Conservation (phyloP, 2,113 vertebrate species). For the Cephalopholis sonnerati region DNA sequence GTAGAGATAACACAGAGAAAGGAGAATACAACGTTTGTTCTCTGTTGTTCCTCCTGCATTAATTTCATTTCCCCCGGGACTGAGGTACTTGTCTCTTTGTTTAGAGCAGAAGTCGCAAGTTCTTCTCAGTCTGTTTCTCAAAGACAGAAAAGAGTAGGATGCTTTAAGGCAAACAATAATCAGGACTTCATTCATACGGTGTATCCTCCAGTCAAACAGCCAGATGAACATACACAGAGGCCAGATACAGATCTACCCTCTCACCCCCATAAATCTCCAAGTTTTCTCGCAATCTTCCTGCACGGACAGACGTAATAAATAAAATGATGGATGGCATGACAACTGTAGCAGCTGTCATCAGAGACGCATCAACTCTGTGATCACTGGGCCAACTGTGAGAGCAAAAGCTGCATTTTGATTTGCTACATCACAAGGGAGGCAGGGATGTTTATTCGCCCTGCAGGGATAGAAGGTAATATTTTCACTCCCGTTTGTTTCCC, state of each 20-base stretch:
- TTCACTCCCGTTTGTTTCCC: constrained; percentile 22
- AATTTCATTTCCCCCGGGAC: not conserved
- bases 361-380: constrained; percentile 32
- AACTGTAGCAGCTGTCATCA: constrained; percentile 35
- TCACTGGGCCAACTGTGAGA: constrained; percentile 25
- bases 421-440: not conserved
- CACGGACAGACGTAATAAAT: constrained; percentile 20
- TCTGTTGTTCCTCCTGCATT: not conserved
- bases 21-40: constrained; percentile 2
- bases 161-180: not conserved
- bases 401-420: constrained; percentile 32
- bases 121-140: not conserved
- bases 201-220: not conserved
- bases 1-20: not conserved
- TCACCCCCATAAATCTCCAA: constrained; percentile 12
- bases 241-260: not conserved
- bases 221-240: not conserved
- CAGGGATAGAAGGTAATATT: constrained; percentile 3
- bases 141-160: not conserved
- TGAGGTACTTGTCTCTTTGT: not conserved
- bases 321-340: constrained; percentile 33
- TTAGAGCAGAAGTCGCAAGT: constrained; percentile 9
- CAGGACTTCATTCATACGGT: not conserved
- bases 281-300: constrained; percentile 10
- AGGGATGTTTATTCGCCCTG: not conserved